phyloP scores from a whole-genome alignment of 2,113 vertebrate species.

The Loxodonta africana region DNA sequence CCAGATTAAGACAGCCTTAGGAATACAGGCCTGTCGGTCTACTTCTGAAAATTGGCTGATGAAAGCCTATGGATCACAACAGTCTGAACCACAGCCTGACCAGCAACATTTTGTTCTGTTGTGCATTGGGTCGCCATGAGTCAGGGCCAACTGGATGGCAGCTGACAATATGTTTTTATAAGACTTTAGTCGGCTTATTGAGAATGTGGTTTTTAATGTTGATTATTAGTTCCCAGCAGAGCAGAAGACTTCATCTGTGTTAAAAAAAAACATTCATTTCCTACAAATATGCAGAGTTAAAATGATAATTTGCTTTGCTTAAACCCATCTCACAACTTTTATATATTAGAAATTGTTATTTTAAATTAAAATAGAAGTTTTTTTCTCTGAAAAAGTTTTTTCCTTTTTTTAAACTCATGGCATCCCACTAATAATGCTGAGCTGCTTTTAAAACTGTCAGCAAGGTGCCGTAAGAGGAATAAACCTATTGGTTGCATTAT shows the following conservation, averaged over 20 bases:
- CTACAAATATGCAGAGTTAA: constrained; percentile 33
- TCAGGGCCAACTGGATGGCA: too few relatives aligned
- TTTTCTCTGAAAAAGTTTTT: not conserved
- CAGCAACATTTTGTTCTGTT: too few relatives aligned
- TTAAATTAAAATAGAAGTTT: constrained; percentile 19
- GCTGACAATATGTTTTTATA: not conserved
- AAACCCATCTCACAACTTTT: not conserved
- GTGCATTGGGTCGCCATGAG: too few relatives aligned
- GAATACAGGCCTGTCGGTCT: not conserved
- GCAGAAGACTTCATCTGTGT: constrained; percentile 10
- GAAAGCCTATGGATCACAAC: not conserved
- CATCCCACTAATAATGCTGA: not conserved
- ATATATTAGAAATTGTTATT: not conserved
- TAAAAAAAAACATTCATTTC: constrained; percentile 3
- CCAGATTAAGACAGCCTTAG: not conserved
- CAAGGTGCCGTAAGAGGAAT: not conserved
- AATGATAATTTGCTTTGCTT: not conserved
- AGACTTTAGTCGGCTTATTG: constrained; percentile 11
- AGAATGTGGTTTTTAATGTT: not conserved
- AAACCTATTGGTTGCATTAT: not conserved
- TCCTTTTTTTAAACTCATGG: not conserved
- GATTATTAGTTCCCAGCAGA: constrained; percentile 16
- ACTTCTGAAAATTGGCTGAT: not conserved
- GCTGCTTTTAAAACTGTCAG: not conserved
- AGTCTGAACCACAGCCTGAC: too few relatives aligned